Evolutionary conservation across 2,888 invertebrate genomes (phyloP).

Genomic region (Pseudanteris insignis): DNA sequence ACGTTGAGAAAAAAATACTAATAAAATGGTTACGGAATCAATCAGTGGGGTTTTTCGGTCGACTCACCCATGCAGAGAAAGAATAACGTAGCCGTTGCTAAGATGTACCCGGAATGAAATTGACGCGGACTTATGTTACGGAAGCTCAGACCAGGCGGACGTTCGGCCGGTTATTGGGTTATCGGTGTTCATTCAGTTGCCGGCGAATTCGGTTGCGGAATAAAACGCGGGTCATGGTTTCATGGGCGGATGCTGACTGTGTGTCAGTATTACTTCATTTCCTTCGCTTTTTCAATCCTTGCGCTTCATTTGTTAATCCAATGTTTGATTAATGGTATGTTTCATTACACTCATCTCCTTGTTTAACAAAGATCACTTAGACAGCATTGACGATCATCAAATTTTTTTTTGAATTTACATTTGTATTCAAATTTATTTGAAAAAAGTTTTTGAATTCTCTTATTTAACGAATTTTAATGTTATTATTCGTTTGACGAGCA

Average conservation of each 20-base stretch:
- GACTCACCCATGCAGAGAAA: constrained; percentile 46
- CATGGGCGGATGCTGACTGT: constrained; percentile 24
- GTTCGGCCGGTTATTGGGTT: constrained; percentile 18
- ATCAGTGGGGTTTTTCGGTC: constrained; percentile 30
- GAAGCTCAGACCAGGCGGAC: constrained; percentile 22
- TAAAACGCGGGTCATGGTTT: constrained; percentile 23
- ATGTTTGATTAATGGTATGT: too few relatives aligned
- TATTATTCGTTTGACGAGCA: too few relatives aligned
- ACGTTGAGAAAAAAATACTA: background rate
- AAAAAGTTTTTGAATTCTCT: constrained; percentile 3
- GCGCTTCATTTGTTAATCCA: constrained; percentile 4
- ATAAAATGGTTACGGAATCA: too few relatives aligned
- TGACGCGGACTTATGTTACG: constrained; percentile 23
- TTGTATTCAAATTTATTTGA: constrained; percentile 13
- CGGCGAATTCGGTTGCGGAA: constrained; percentile 11
- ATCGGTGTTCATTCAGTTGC: constrained; percentile 13
- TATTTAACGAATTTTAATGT: too few relatives aligned
- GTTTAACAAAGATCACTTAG: too few relatives aligned
- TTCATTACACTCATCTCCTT: too few relatives aligned
- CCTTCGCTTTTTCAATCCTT: too few relatives aligned
- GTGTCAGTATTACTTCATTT: constrained; percentile 18
- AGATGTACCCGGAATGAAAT: constrained; percentile 36
- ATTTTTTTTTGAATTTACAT: too few relatives aligned
- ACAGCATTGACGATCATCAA: too few relatives aligned
- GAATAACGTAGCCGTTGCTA: constrained; percentile 24